A percentile compares a stretch with the other conserved stretches of the same genome.
Conservation (phyloP, 2,113 vertebrate species). For the Anhinga rufa region DNA sequence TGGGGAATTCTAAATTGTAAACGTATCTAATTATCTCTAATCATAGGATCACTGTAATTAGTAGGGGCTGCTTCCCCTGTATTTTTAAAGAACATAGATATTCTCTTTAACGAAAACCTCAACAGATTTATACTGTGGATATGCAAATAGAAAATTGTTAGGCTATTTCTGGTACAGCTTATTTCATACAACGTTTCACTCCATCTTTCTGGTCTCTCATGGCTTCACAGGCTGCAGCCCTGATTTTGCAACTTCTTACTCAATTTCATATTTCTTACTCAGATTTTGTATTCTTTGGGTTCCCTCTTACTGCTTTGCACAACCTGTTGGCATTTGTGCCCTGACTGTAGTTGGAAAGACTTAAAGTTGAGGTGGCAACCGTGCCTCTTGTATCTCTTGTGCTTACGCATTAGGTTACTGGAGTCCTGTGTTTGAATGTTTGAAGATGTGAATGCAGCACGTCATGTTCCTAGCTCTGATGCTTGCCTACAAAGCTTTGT, state of each 20-base stretch:
- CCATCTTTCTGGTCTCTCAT: neutral
- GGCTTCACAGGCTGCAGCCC: neutral
- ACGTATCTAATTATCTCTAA: constrained; percentile 34
- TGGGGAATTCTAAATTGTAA: neutral
- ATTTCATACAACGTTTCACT: neutral
- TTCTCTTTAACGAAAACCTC: neutral
- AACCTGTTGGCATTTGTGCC: neutral
- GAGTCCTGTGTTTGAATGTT: neutral
- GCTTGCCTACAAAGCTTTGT: neutral
- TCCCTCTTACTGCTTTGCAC: neutral
- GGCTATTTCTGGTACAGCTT: neutral
- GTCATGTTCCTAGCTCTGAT: neutral
- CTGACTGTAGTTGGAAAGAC: neutral
- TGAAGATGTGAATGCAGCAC: neutral
- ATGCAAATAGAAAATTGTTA: neutral
- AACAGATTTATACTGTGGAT: neutral
- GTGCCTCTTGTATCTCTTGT: neutral
- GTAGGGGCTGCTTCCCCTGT: neutral
- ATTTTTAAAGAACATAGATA: constrained; percentile 18
- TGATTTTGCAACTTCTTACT: neutral
- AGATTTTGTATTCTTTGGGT: neutral
- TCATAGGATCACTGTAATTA: constrained; percentile 42
- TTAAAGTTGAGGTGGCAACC: neutral
- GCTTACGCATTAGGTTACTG: rapidly evolving
- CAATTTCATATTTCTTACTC: neutral